Evolutionary conservation across 1,140 invertebrate genomes (phyloP).

Genomic region (Caerostris darwini): DNA sequence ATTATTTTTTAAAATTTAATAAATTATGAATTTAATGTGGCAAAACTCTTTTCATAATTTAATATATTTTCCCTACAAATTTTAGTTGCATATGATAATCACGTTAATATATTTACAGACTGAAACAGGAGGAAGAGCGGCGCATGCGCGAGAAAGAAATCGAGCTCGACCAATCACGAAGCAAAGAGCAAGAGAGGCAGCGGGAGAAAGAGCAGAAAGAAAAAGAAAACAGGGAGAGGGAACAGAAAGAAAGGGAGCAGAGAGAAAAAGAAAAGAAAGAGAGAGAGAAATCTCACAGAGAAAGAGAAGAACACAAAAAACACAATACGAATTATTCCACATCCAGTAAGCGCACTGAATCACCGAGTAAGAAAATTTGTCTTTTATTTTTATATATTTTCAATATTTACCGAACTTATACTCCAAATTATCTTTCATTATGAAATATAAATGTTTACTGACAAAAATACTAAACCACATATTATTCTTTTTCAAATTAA

Average conservation of each 20-base stretch:
- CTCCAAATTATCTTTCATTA: too few species aligned
- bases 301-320: constrained; percentile 64
- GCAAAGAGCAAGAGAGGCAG: constrained; percentile 67
- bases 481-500: too few species aligned
- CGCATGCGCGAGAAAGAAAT: constrained; percentile 72
- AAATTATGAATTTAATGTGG: too few species aligned
- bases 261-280: constrained; percentile 63
- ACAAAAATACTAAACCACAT: too few species aligned
- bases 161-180: constrained; percentile 64
- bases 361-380: constrained; percentile 24
- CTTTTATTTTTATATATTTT: too few species aligned
- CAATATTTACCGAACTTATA: too few species aligned
- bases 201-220: constrained; percentile 72
- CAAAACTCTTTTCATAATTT: too few species aligned
- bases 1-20: too few species aligned
- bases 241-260: constrained; percentile 56
- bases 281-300: constrained; percentile 48
- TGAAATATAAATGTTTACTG: too few species aligned
- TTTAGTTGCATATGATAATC: too few species aligned
- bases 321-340: constrained; percentile 45
- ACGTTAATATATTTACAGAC: not conserved
- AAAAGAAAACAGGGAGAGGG: constrained; percentile 67
- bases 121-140: constrained; percentile 73
- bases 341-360: constrained; percentile 42
- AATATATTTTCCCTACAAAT: too few species aligned